These are phyloP conservation scores for Amblyjoppa proteus DNA, from an alignment of 2,888 invertebrate species.

Conservation along the genomic window DNA sequence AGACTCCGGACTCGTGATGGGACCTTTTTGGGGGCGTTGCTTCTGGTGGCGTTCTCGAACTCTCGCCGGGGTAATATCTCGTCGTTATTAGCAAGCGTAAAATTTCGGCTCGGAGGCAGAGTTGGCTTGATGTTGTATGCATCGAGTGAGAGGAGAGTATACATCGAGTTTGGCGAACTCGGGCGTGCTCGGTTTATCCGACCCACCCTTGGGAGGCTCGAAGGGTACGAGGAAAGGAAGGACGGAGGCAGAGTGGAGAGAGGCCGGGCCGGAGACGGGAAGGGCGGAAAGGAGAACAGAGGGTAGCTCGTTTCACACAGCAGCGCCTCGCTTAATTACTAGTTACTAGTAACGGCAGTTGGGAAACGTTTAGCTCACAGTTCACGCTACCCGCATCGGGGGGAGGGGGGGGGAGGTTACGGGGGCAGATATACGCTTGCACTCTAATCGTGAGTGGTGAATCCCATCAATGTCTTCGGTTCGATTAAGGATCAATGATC, in stretches of 20 bases:
- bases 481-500: not conserved
- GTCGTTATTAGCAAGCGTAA: conserved; percentile 57
- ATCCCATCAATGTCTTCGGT: conserved; percentile 1
- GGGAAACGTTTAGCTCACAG: conserved; percentile 79
- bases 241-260: conserved; percentile 20
- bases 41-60: conserved; percentile 6
- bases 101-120: conserved; percentile 43
- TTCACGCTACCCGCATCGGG: conserved; percentile 70
- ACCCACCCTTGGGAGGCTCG: conserved; percentile 29
- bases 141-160: conserved; percentile 1
- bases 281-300: conserved; percentile 64
- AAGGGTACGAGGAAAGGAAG: conserved; percentile 31
- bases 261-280: conserved; percentile 54
- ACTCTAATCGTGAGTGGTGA: conserved; percentile 71
- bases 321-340: conserved; percentile 82
- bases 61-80: conserved; percentile 49
- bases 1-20: not conserved
- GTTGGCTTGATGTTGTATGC: conserved; percentile 9
- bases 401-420: not conserved
- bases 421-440: conserved; percentile 70
- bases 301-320: conserved; percentile 80
- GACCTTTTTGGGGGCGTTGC: not conserved
- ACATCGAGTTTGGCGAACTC: conserved; percentile 36
- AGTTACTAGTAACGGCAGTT: conserved; percentile 81
- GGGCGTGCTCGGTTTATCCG: conserved; percentile 56